Conservation (phyloP, 2,888 invertebrate genomes). For the Belgica antarctica region DNA sequence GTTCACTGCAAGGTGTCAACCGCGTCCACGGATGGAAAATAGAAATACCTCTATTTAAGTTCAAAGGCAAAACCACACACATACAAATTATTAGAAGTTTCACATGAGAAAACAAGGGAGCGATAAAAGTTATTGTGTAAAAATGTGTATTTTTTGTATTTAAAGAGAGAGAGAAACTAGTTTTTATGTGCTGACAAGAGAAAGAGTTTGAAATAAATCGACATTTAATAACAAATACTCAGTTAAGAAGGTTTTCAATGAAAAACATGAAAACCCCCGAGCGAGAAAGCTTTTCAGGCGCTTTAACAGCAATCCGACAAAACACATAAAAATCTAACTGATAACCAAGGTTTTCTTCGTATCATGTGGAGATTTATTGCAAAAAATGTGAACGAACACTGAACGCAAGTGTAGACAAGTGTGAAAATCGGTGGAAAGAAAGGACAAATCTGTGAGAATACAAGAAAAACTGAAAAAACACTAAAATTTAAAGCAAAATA, state of each 20-base stretch:
- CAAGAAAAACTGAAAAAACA: constrained; percentile 3
- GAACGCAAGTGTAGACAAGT: background rate
- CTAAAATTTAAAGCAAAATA: constrained; percentile 1
- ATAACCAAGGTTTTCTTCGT: constrained; percentile 2
- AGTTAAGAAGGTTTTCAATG: too few species aligned
- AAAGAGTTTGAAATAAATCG: background rate
- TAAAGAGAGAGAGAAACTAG: background rate
- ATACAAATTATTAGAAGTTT: constrained; percentile 42
- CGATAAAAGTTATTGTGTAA: constrained; percentile 39
- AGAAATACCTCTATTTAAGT: constrained; percentile 57
- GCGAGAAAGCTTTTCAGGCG: too few species aligned
- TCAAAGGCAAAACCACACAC: constrained; percentile 49
- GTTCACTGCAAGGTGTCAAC: constrained; percentile 13
- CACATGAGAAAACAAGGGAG: constrained; percentile 10
- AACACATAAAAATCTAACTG: background rate
- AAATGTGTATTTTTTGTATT: constrained; percentile 43
- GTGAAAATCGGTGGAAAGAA: background rate
- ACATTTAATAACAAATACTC: constrained; percentile 11
- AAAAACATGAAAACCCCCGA: too few species aligned
- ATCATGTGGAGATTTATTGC: background rate
- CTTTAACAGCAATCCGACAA: background rate
- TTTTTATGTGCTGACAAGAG: background rate
- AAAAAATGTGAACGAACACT: background rate
- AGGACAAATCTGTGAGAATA: constrained; percentile 24
- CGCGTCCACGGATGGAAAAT: constrained; percentile 52